Base-by-base conservation (phyloP, 1,140 invertebrate genomes). In the Acromyrmex heyeri region DNA sequence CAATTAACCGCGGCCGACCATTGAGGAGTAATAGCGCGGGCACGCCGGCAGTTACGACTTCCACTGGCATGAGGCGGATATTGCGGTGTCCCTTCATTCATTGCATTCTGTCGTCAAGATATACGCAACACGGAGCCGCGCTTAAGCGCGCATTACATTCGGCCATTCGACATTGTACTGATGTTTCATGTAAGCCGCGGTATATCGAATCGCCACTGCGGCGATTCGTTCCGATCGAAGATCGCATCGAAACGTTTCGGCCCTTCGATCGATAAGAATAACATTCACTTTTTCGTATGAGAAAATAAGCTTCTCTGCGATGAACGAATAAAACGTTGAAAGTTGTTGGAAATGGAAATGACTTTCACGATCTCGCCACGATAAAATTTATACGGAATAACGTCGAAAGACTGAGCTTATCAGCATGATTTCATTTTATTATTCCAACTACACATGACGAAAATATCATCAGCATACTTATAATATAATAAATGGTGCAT, bases 1-100 rank as follows among this genome's bases (percentile, higher is more conserved):
- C 79, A 83, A 83, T 83, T 75, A 83, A 62, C 62, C 79, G 34
- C n/a, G 79, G 7, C 14, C 38, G 79, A n/a, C 38, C 27, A 73
- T 83, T 61, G 79, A 83, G 69, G 57, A 83, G 38, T 73, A 75
- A 83, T 61, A 73, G 69, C 24, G 67, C 38, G 67, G 21, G 30
- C 64, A 21, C 64, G 18, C 53, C 50, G 21, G 48, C 79, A 65
- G 55, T 82, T 82, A 82, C 55, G 69, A 73, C 67, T 73, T 83
- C 55, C 34, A 73, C 18, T 24, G 70, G 24, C 55, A 48, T 34
- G 57, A 62, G 69, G 69, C 57, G 24, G 57, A 34, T 57, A 50
- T 73, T 30, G 34, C 24, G 67, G 67, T 73, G 53, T 73, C 27
- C 12, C 24, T 73, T 61, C 69, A 73, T 83, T 83, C 38, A 61